Percentiles rank a stretch among this genome's conserved stretches.
These are phyloP conservation scores for Syngnathus scovelli DNA, from an alignment of 2,113 vertebrate genomes.

Conservation along the genomic window DNA sequence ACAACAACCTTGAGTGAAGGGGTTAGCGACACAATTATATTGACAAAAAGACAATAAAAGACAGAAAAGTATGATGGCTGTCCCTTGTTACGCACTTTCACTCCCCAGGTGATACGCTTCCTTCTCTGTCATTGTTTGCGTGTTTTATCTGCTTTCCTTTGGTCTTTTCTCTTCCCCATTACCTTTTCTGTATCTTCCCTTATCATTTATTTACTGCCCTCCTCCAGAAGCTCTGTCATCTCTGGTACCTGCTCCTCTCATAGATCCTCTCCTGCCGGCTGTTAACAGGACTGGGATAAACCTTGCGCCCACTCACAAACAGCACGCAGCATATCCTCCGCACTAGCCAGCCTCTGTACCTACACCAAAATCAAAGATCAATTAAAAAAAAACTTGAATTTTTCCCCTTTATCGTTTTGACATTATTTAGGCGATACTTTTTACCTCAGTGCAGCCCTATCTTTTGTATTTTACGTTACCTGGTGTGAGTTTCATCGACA, in stretches of 20 bases:
- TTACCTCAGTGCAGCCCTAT: too few relatives aligned
- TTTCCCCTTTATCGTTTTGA: too few relatives aligned
- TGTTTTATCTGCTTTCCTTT: constrained; percentile 31
- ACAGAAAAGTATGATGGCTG: constrained; percentile 31
- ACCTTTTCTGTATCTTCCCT: constrained; percentile 37
- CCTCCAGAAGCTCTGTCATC: constrained; percentile 16
- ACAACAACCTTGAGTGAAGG: constrained; percentile 37
- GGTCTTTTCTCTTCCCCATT: constrained; percentile 16
- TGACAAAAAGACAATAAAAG: constrained; percentile 22
- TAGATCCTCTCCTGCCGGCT: constrained; percentile 53
- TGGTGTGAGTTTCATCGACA: constrained; percentile 68
- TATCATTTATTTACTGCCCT: constrained; percentile 49
- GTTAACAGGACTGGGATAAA: constrained; percentile 44
- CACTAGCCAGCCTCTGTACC: constrained; percentile 73
- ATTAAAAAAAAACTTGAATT: too few relatives aligned
- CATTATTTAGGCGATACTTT: too few relatives aligned
- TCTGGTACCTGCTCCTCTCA: constrained; percentile 63
- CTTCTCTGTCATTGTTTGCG: constrained; percentile 27
- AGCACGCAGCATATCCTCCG: constrained; percentile 64
- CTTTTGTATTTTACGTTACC: constrained; percentile 40
- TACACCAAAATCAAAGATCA: constrained; percentile 19
- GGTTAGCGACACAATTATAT: constrained; percentile 55
- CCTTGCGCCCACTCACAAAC: constrained; percentile 65
- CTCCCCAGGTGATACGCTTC: constrained; percentile 12
- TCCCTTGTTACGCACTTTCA: constrained; percentile 24